Conservation (phyloP, 2,888 invertebrate genomes). For the Chloroclysta siterata region DNA sequence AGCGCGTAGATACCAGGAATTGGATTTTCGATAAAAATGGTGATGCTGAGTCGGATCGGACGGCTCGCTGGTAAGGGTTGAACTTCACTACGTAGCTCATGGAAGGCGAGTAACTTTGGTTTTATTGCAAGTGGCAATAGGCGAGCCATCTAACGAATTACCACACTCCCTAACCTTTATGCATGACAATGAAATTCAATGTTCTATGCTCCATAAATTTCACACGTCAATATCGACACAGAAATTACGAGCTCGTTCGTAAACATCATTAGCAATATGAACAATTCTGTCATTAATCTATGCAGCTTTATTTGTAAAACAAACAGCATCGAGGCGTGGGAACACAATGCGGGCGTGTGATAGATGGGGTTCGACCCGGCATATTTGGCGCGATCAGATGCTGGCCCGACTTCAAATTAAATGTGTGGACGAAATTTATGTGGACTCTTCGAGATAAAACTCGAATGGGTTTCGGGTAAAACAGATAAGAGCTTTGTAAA, state of each 20-base stretch:
- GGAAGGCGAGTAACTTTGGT: no score
- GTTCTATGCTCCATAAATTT: not conserved
- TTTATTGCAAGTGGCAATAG: no score
- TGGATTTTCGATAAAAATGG: constrained; percentile 67
- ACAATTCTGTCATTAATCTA: not conserved
- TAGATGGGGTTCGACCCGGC: constrained; percentile 12
- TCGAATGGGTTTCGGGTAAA: constrained; percentile 9
- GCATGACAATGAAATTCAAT: not conserved
- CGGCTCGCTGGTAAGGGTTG: constrained; percentile 23
- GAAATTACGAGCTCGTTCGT: not conserved
- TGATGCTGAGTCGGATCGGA: constrained; percentile 44
- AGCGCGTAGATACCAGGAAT: constrained; percentile 49
- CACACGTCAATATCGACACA: not conserved
- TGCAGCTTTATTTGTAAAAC: constrained; percentile 8
- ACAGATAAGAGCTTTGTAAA: not conserved
- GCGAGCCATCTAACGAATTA: not conserved
- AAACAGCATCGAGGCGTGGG: not conserved
- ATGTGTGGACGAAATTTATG: constrained; percentile 44
- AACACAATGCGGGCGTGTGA: constrained; percentile 1
- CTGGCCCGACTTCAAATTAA: constrained; percentile 45
- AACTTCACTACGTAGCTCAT: not conserved
- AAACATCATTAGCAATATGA: not conserved
- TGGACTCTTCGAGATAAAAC: constrained; percentile 35
- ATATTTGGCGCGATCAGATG: constrained; percentile 36
- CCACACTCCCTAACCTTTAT: constrained; percentile 31